These are phyloP conservation scores for Xestia xanthographa DNA, from an alignment of 2,888 invertebrate genomes.

Conservation along the genomic window DNA sequence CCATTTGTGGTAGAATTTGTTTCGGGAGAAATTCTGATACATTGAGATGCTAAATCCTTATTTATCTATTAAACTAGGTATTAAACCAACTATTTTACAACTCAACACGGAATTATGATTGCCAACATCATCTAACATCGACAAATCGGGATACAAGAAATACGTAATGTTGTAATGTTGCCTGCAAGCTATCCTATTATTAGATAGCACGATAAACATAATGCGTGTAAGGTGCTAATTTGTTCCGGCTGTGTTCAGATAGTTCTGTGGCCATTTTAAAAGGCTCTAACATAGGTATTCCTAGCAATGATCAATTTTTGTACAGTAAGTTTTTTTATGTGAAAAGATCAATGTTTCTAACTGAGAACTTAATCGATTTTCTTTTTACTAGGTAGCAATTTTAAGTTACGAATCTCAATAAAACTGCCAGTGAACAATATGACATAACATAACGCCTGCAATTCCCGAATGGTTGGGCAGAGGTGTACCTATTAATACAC, in stretches of 20 bases:
- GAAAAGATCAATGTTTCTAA: not conserved
- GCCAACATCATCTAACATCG: constrained; percentile 21
- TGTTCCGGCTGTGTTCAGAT: constrained; percentile 56
- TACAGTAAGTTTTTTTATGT: too few species aligned
- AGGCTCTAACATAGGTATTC: constrained; percentile 22
- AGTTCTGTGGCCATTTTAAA: constrained; percentile 45
- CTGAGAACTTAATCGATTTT: not conserved
- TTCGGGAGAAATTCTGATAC: not conserved
- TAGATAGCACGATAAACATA: constrained; percentile 61
- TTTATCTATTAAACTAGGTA: not conserved
- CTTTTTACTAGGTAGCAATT: not conserved
- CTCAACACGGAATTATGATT: constrained; percentile 4
- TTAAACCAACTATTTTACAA: not conserved
- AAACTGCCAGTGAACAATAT: not conserved
- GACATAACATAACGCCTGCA: too few species aligned
- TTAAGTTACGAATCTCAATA: not conserved
- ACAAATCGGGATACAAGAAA: constrained; percentile 43
- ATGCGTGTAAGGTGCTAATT: constrained; percentile 63
- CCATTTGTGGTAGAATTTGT: not conserved
- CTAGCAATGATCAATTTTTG: constrained; percentile 12
- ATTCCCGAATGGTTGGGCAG: too few species aligned
- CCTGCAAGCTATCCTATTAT: constrained; percentile 61
- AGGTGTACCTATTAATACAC: too few species aligned
- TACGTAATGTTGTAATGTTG: constrained; percentile 51
- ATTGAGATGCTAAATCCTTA: not conserved